These are phyloP conservation scores for Fabriciana adippe DNA, from an alignment of 2,888 invertebrate genomes.

Conservation along the genomic window DNA sequence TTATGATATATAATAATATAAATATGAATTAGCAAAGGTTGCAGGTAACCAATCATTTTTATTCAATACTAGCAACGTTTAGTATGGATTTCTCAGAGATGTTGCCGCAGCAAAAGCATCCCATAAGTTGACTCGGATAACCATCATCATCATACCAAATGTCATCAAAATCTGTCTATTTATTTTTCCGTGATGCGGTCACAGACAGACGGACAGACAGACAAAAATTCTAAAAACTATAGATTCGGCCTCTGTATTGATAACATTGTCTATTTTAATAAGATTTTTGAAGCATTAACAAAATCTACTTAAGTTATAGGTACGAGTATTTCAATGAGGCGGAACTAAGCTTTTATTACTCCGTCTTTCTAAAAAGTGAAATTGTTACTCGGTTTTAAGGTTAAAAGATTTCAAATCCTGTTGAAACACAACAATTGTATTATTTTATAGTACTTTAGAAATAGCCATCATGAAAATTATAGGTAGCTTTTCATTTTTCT, in stretches of 20 bases:
- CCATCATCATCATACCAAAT: too few species aligned
- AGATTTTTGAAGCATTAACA: not conserved
- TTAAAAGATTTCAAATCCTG: conserved; percentile 6
- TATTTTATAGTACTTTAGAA: not conserved
- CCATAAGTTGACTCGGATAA: too few species aligned
- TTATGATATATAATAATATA: conserved; percentile 6
- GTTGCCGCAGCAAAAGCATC: too few species aligned
- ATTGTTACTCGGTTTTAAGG: conserved; percentile 13
- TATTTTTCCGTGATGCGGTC: too few species aligned
- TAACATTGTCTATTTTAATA: too few species aligned
- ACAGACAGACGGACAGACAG: too few species aligned
- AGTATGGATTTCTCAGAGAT: too few species aligned
- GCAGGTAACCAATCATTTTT: conserved; percentile 4
- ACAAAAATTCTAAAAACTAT: too few species aligned
- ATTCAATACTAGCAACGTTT: conserved; percentile 8
- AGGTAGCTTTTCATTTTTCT: too few species aligned
- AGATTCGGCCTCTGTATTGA: too few species aligned
- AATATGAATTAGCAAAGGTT: conserved; percentile 1
- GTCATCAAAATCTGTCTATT: too few species aligned
- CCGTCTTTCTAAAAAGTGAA: conserved; percentile 22
- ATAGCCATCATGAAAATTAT: too few species aligned
- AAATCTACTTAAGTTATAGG: conserved; percentile 15
- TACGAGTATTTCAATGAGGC: conserved; percentile 16
- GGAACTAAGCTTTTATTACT: conserved; percentile 24
- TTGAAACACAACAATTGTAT: not conserved